These are phyloP conservation scores for Anthrax anthrax DNA, from an alignment of 2,888 invertebrate species.

Conservation along the genomic window DNA sequence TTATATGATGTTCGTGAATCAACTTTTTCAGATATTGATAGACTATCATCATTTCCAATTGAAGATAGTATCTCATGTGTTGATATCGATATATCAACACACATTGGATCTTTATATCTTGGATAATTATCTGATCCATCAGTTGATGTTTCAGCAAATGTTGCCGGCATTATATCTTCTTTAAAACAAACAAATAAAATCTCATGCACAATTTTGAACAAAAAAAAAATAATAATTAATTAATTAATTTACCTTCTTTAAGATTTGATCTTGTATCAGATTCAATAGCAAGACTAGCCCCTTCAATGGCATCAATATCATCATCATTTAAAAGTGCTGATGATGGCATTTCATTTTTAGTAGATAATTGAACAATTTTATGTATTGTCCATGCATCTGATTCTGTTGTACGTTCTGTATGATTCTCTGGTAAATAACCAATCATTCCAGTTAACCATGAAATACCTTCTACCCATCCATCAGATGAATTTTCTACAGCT, in stretches of 20 bases:
- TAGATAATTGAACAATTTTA: slow-evolving; percentile 45
- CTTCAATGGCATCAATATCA: slow-evolving; percentile 30
- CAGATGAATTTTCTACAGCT: slow-evolving; percentile 55
- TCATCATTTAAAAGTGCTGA: slow-evolving; percentile 29
- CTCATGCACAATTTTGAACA: no score
- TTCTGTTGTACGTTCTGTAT: slow-evolving; percentile 70
- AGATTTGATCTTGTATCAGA: not conserved
- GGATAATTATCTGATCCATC: not conserved
- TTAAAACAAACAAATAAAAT: not conserved
- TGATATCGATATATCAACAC: slow-evolving; percentile 1
- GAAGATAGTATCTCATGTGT: not conserved
- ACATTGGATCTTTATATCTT: not conserved
- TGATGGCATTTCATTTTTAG: slow-evolving; percentile 31
- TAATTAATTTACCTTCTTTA: not conserved
- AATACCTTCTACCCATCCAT: slow-evolving; percentile 75
- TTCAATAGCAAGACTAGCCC: slow-evolving; percentile 2
- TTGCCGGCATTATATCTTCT: not conserved
- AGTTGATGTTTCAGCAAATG: not conserved
- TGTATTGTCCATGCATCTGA: slow-evolving; percentile 88
- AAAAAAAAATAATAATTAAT: not conserved
- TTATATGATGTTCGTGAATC: not conserved
- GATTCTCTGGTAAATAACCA: slow-evolving; percentile 69
- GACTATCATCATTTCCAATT: slow-evolving; percentile 1
- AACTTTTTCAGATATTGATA: slow-evolving; percentile 2
- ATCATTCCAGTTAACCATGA: slow-evolving; percentile 42